Percentiles rank a stretch among this genome's conserved stretches.
Conservation (phyloP, 2,113 vertebrate species). For the Epinephelus fuscoguttatus region DNA sequence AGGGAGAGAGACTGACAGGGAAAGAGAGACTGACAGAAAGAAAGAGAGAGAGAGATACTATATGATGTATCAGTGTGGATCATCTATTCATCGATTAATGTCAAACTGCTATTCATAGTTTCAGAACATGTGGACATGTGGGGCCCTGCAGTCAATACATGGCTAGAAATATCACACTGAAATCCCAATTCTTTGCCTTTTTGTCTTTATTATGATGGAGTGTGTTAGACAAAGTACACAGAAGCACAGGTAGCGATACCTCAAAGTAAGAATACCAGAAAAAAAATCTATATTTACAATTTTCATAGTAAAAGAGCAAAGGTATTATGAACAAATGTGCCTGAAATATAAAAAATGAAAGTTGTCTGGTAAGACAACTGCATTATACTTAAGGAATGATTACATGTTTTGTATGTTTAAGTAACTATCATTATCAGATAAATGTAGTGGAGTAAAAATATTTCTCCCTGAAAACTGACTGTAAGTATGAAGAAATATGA, state of each 20-base stretch:
- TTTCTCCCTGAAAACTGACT: no score
- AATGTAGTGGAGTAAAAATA: no score
- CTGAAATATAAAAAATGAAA: no score
- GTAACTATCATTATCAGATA: no score
- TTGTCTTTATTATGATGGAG: background rate
- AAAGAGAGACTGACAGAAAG: background rate
- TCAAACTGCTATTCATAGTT: conserved; percentile 52
- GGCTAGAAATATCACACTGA: conserved; percentile 15
- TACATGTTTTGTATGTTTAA: no score
- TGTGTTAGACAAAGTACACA: background rate
- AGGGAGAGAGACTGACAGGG: background rate
- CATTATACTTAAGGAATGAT: no score
- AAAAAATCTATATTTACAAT: background rate
- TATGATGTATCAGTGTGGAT: conserved; percentile 43
- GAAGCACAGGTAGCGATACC: background rate
- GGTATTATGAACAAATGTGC: background rate
- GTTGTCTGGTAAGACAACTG: no score
- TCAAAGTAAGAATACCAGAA: background rate
- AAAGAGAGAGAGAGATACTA: conserved; percentile 4
- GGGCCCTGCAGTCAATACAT: background rate
- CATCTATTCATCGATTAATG: conserved; percentile 55
- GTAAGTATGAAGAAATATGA: no score
- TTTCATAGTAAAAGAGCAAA: background rate
- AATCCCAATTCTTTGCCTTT: background rate
- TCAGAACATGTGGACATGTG: conserved; percentile 2